These are phyloP conservation scores for Nemapogon koenigi DNA, from an alignment of 2,888 invertebrate genomes.

Conservation along the genomic window DNA sequence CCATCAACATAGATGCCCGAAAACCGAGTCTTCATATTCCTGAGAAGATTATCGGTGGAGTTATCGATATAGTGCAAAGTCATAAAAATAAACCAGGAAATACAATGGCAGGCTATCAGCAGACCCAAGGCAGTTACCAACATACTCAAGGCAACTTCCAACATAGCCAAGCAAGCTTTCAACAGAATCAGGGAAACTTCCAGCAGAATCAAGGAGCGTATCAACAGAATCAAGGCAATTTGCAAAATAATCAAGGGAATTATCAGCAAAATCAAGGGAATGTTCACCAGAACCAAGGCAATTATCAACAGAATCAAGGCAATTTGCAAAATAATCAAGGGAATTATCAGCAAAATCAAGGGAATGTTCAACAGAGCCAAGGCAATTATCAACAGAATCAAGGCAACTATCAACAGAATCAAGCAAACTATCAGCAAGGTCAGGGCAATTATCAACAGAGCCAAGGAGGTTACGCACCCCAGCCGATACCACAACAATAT, in stretches of 20 bases:
- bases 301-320: background rate
- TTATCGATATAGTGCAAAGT: conserved; percentile 49
- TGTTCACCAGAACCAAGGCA: background rate
- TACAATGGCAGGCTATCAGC: too few species aligned
- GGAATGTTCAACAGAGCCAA: conserved; percentile 4
- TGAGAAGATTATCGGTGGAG: conserved; percentile 50
- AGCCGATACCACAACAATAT: too few species aligned
- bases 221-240: conserved; percentile 20
- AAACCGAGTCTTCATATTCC: too few species aligned
- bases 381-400: conserved; percentile 1
- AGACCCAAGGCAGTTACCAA: conserved; percentile 16
- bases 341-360: conserved; percentile 1
- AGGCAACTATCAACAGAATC: background rate
- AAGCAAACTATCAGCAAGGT: conserved; percentile 4
- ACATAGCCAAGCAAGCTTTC: conserved; percentile 21
- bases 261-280: conserved; percentile 8
- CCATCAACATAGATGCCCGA: too few species aligned
- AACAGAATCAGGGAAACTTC: conserved; percentile 20
- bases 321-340: background rate
- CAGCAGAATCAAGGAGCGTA: conserved; percentile 23
- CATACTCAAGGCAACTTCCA: conserved; percentile 22
- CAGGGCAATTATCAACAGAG: conserved; percentile 7
- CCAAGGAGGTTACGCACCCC: conserved; percentile 8
- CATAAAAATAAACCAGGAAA: conserved; percentile 48
- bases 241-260: conserved; percentile 10